phyloP scores from a whole-genome alignment of 1,140 invertebrate species.

The Caenorhabditis inopinata region DNA sequence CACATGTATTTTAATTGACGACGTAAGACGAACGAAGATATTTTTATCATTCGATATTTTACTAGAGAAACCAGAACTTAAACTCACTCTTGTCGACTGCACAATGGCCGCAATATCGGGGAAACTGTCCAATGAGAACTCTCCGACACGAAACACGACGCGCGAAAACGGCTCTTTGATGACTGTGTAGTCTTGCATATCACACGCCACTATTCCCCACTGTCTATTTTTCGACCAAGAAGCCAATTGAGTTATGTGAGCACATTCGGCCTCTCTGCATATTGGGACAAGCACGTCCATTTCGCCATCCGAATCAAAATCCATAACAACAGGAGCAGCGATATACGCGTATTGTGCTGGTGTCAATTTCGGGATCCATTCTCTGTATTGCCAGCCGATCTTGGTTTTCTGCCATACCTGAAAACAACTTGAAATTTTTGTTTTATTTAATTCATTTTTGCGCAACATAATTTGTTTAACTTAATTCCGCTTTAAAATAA shows the following conservation, averaged over 20 bases:
- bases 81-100: neutral
- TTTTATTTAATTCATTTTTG: no score
- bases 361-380: neutral
- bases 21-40: no score
- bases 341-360: slow-evolving; percentile 41
- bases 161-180: slow-evolving; percentile 38
- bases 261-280: slow-evolving; percentile 52
- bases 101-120: slow-evolving; percentile 58
- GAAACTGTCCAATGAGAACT: slow-evolving; percentile 60
- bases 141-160: slow-evolving; percentile 60
- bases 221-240: slow-evolving; percentile 41
- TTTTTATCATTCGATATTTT: no score
- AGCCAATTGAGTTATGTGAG: slow-evolving; percentile 48
- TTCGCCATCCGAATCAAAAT: slow-evolving; percentile 57
- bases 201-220: neutral
- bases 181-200: slow-evolving; percentile 43
- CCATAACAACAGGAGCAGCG: slow-evolving; percentile 54
- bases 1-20: no score
- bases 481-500: no score
- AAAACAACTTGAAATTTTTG: neutral
- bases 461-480: no score
- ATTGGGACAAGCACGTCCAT: slow-evolving; percentile 59
- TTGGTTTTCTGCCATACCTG: slow-evolving; percentile 47
- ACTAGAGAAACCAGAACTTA: no score
- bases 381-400: neutral